Percentiles rank a stretch among this genome's conserved stretches.
These are phyloP conservation scores for Holacanthella duospinosa DNA, from an alignment of 2,888 invertebrate genomes.

Conservation along the genomic window DNA sequence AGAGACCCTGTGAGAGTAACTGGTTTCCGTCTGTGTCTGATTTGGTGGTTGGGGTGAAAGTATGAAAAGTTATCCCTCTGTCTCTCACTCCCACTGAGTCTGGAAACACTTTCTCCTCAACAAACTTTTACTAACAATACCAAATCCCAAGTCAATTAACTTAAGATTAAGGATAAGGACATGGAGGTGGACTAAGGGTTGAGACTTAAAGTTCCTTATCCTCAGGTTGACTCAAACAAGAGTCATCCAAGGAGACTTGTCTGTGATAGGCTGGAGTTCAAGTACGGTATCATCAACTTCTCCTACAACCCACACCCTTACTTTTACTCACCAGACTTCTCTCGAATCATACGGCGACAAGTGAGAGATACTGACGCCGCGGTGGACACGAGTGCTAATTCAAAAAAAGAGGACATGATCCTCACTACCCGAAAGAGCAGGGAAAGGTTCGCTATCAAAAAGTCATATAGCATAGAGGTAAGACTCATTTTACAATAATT, in stretches of 20 bases:
- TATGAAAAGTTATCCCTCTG: too few species aligned
- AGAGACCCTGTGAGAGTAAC: too few species aligned
- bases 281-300: slow-evolving; percentile 36
- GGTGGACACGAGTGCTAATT: not conserved
- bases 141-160: too few species aligned
- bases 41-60: too few species aligned
- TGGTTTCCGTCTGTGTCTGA: too few species aligned
- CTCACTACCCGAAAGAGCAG: slow-evolving; percentile 87
- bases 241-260: not conserved
- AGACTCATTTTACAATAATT: slow-evolving; percentile 45
- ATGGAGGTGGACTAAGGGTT: too few species aligned
- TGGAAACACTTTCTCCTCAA: too few species aligned
- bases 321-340: slow-evolving; percentile 23
- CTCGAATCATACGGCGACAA: not conserved
- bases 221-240: too few species aligned
- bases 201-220: too few species aligned
- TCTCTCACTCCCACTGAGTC: too few species aligned
- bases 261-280: slow-evolving; percentile 33
- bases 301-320: slow-evolving; percentile 33
- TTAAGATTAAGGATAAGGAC: too few species aligned
- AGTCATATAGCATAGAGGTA: slow-evolving; percentile 95
- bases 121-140: too few species aligned
- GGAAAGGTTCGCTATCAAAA: slow-evolving; percentile 93
- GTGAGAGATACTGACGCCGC: not conserved
- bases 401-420: slow-evolving; percentile 51